These are phyloP conservation scores for Microplitis demolitor DNA, from an alignment of 1,140 invertebrate genomes.

Conservation along the genomic window DNA sequence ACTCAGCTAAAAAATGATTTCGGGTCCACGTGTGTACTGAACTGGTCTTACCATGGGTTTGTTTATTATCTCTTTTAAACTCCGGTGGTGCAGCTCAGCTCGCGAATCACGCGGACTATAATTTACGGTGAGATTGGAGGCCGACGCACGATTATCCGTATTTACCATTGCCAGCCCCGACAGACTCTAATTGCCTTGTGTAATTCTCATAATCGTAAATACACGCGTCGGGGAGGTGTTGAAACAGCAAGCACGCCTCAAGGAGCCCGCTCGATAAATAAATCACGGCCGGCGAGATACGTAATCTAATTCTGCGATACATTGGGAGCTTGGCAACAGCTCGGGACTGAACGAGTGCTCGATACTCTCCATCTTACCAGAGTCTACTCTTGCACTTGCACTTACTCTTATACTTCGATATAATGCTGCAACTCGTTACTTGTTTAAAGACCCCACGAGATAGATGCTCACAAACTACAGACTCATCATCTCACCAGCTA, in stretches of 20 bases:
- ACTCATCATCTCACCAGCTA: too few relatives aligned
- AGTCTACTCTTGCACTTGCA: too few relatives aligned
- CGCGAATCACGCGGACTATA: slow-evolving; percentile 27
- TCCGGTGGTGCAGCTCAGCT: not conserved
- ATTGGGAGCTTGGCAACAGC: slow-evolving; percentile 26
- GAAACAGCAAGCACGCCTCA: slow-evolving; percentile 41
- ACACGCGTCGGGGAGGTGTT: slow-evolving; percentile 47
- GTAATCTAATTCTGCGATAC: slow-evolving; percentile 49
- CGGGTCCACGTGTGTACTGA: not conserved
- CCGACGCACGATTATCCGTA: slow-evolving; percentile 34
- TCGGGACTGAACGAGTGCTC: too few relatives aligned
- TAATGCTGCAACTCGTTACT: too few relatives aligned
- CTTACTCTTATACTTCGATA: too few relatives aligned
- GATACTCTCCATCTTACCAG: too few relatives aligned
- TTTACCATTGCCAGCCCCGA: slow-evolving; percentile 33
- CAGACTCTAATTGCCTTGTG: slow-evolving; percentile 46
- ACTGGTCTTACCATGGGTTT: not conserved
- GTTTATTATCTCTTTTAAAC: not conserved
- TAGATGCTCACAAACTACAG: too few relatives aligned
- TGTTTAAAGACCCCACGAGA: too few relatives aligned
- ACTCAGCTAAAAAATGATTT: too few relatives aligned
- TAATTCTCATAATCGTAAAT: slow-evolving; percentile 54
- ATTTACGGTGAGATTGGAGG: slow-evolving; percentile 32
- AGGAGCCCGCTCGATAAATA: slow-evolving; percentile 46
- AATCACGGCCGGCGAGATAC: slow-evolving; percentile 46